These are phyloP conservation scores for Ostrea edulis DNA, from an alignment of 1,140 invertebrate species.

Conservation along the genomic window DNA sequence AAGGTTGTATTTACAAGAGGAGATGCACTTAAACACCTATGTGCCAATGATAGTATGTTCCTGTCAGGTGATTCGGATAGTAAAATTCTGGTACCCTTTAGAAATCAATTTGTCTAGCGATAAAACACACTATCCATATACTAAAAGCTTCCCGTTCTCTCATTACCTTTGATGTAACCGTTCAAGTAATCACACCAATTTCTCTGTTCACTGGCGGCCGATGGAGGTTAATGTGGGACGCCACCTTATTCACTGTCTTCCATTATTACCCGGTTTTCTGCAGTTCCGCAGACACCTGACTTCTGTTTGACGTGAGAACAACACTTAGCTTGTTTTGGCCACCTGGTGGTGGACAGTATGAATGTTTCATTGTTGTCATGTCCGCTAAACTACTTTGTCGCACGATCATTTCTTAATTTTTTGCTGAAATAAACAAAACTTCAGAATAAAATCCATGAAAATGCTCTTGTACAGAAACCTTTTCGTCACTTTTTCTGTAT, in stretches of 20 bases:
- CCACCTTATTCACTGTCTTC: not conserved
- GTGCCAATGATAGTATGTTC: not conserved
- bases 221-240: conserved; percentile 12
- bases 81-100: not conserved
- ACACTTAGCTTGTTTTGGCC: not conserved
- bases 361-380: not conserved
- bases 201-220: conserved; percentile 9
- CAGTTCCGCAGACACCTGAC: not conserved
- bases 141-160: not conserved
- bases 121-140: conserved; percentile 5
- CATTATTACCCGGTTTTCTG: not conserved
- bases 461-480: not conserved
- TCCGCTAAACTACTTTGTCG: not conserved
- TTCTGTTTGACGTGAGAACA: not conserved
- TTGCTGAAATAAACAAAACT: not conserved
- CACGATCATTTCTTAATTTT: not conserved
- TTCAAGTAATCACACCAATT: conserved; percentile 4
- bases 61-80: not conserved
- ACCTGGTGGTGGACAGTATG: conserved; percentile 9
- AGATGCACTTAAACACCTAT: not conserved
- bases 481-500: not conserved
- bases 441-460: no score
- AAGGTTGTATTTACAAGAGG: no score
- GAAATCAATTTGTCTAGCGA: conserved; percentile 15
- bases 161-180: not conserved